A percentile compares a stretch with the other conserved stretches of the same genome.
phyloP scores from a whole-genome alignment of 30 jellyfish, hydroid and myxozoan species.

The Catostylus mosaicus region DNA sequence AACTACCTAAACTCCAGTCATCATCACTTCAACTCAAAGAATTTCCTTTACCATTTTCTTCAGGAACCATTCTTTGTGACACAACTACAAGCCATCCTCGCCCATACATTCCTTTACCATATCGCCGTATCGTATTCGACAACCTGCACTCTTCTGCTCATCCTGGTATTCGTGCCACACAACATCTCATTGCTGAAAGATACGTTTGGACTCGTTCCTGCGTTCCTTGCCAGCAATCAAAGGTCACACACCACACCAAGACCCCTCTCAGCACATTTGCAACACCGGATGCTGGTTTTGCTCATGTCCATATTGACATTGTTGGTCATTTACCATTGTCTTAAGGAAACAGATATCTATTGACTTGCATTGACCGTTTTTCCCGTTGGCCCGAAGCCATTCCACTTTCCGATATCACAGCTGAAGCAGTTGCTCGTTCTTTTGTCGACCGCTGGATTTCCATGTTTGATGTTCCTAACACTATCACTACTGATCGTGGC shows the following conservation, averaged over 20 bases:
- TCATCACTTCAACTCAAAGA: conserved; percentile 18
- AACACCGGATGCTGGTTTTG: conserved; percentile 40
- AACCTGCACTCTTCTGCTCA: conserved; percentile 20
- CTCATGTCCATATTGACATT: conserved; percentile 18
- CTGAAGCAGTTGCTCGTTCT: conserved; percentile 34
- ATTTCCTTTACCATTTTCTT: conserved; percentile 20
- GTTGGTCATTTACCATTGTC: conserved; percentile 33
- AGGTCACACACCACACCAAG: no score
- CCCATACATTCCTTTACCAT: not conserved
- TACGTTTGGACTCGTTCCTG: no score
- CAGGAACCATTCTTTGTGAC: conserved; percentile 21
- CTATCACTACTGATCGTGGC: conserved; percentile 37
- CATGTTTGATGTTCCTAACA: conserved; percentile 5
- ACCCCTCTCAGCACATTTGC: conserved; percentile 27
- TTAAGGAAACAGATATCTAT: conserved; percentile 7
- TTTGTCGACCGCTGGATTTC: not conserved
- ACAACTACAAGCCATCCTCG: no score
- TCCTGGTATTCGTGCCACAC: conserved; percentile 40
- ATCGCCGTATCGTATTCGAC: conserved; percentile 4
- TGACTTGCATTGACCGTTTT: conserved; percentile 26
- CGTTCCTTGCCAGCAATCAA: no score
- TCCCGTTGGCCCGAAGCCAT: conserved; percentile 29
- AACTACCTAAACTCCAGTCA: conserved; percentile 14
- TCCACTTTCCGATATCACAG: conserved; percentile 19
- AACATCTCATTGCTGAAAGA: conserved; percentile 16